Conservation (phyloP, 2,113 vertebrate species). For the Excalfactoria chinensis region DNA sequence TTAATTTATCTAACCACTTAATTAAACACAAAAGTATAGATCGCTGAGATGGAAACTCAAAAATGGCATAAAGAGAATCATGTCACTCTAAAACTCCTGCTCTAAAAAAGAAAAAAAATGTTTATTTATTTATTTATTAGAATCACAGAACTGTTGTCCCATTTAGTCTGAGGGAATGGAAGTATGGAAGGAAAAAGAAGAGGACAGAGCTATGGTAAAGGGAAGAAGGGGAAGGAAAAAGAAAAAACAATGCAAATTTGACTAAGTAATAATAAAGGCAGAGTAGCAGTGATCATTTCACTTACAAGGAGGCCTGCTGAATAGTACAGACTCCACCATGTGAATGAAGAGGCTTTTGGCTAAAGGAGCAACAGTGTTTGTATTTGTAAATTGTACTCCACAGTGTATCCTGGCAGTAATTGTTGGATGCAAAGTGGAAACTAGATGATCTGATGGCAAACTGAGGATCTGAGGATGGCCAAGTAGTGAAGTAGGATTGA, state of each 20-base stretch:
- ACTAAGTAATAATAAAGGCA: background rate
- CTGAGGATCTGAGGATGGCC: background rate
- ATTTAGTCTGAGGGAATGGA: background rate
- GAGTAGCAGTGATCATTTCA: background rate
- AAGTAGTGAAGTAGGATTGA: background rate
- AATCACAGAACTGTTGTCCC: background rate
- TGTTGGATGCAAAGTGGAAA: background rate
- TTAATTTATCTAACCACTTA: background rate
- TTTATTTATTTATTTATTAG: background rate
- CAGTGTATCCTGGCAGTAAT: background rate
- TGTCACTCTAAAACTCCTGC: background rate
- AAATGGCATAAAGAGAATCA: background rate
- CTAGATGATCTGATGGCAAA: background rate
- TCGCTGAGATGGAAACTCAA: background rate
- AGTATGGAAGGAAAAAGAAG: background rate
- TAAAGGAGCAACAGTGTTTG: background rate
- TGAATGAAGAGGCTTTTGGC: background rate
- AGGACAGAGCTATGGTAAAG: background rate
- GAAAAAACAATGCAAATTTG: background rate
- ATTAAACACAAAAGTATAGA: background rate
- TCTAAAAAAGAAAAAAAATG: background rate
- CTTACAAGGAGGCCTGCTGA: background rate
- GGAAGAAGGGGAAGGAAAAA: background rate
- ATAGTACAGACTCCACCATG: background rate
- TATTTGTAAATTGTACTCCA: background rate